phyloP scores from a whole-genome alignment of 2,113 vertebrate genomes.

The Planiliza haematocheilus region DNA sequence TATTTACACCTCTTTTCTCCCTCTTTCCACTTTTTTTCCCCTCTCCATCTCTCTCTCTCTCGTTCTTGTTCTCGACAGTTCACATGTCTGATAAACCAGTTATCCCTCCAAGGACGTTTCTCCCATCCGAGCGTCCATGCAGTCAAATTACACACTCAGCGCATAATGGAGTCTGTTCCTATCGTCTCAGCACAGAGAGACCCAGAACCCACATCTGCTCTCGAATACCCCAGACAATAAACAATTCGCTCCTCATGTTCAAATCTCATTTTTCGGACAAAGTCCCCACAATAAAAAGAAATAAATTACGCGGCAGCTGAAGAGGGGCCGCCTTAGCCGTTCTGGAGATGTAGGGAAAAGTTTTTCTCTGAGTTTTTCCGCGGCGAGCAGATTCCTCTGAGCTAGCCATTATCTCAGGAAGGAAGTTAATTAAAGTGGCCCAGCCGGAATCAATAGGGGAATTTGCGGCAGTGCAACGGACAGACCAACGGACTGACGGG shows the following conservation, averaged over 20 bases:
- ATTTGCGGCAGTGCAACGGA: slow-evolving; percentile 71
- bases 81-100: slow-evolving; percentile 75
- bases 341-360: slow-evolving; percentile 69
- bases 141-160: slow-evolving; percentile 75
- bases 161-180: slow-evolving; percentile 78
- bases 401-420: slow-evolving; percentile 82
- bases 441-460: slow-evolving; percentile 83
- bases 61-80: slow-evolving; percentile 48
- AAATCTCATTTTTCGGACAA: slow-evolving; percentile 83
- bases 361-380: slow-evolving; percentile 78
- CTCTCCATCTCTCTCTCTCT: slow-evolving; percentile 9
- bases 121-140: slow-evolving; percentile 70
- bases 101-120: slow-evolving; percentile 77
- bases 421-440: slow-evolving; percentile 88
- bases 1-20: slow-evolving; percentile 57
- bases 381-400: slow-evolving; percentile 78
- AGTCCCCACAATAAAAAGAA: slow-evolving; percentile 79
- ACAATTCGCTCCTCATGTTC: slow-evolving; percentile 80
- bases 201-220: slow-evolving; percentile 77
- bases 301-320: slow-evolving; percentile 67
- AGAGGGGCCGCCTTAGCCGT: slow-evolving; percentile 63
- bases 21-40: slow-evolving; percentile 9
- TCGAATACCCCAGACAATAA: slow-evolving; percentile 84
- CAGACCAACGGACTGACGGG: slow-evolving; percentile 72
- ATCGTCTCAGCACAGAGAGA: slow-evolving; percentile 80